Conservation (phyloP, 2,888 invertebrate species). For the Athetis lepigone region DNA sequence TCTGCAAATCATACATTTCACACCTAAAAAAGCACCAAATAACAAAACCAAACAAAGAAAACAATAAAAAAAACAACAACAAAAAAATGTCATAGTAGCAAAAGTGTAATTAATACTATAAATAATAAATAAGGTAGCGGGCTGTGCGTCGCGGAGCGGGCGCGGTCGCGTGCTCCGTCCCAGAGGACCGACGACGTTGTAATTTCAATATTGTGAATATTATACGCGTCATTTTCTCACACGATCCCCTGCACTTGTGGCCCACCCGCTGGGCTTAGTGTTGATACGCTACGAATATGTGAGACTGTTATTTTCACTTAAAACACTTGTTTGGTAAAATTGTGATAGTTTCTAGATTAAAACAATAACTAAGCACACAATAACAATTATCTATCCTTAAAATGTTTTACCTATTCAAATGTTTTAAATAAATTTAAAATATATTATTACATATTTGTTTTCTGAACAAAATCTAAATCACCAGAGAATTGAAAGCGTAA, state of each 20-base stretch:
- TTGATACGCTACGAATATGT: slow-evolving; percentile 49
- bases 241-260: slow-evolving; percentile 71
- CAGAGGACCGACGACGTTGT: slow-evolving; percentile 71
- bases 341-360: too few species aligned
- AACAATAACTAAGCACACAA: too few species aligned
- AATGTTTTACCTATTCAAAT: too few species aligned
- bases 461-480: too few species aligned
- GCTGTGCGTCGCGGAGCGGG: slow-evolving; percentile 69
- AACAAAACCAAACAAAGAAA: slow-evolving; percentile 44
- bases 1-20: slow-evolving; percentile 26
- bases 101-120: slow-evolving; percentile 79
- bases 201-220: slow-evolving; percentile 85
- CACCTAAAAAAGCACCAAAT: slow-evolving; percentile 16
- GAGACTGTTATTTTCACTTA: slow-evolving; percentile 25
- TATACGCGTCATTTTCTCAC: slow-evolving; percentile 85
- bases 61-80: slow-evolving; percentile 61
- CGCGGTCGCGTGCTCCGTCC: slow-evolving; percentile 72
- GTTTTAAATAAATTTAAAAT: too few species aligned
- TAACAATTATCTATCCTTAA: too few species aligned
- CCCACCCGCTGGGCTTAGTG: slow-evolving; percentile 67
- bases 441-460: too few species aligned
- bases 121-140: slow-evolving; percentile 84
- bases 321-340: neutral
- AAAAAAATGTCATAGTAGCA: slow-evolving; percentile 74
- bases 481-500: too few species aligned